Evolutionary conservation across 1,140 invertebrate genomes (phyloP), one percentile per base, ranked within the genome.

Genomic region (Melanaphis sacchari): DNA sequence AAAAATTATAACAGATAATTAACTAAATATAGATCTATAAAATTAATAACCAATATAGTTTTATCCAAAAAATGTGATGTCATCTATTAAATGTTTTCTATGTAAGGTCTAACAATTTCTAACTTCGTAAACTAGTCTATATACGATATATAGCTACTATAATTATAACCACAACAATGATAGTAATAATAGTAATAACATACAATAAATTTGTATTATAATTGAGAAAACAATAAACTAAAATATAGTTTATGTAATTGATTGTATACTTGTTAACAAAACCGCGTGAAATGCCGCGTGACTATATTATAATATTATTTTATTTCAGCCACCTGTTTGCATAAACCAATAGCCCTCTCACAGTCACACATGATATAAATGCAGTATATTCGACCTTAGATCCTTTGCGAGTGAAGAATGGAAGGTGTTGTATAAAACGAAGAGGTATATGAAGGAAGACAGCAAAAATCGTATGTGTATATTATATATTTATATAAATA

Each of bases 281-380:
- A 43, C 31, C 15, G n/a, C 52, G 66, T n/a, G 38, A 52, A 11
- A 59, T 76, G 49, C 52, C 38, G 38, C 18, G 24, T 81, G 26
- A n/a, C 59, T 76, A 66, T 41, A 91, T 91, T 15, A 11, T 36
- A 41, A 43, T 59, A 36, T 43, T 40, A 22, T 24, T 41, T 21
- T 43, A 9, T 81, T 11, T 41, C 22, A 24, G 38, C 91, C 91
- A 92, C 91, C 91, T 92, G 91, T 92, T 92, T 92, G 91, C 81
- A 92, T 92, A 84, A 92, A 49, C 76, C 91, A 5, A 52, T 40
- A 24, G 91, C n/a, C 91, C 81, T 40, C 31, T 26, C 24, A 84
- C 82, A 84, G 38, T n/a, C 90, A 49, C 36, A 43, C 54, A 91
- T 49, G 40, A 82, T 84, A 52, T 22, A 84, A 92, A 46, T 49